A percentile compares a stretch with the other conserved stretches of the same genome.
Evolutionary conservation across 2,113 vertebrate species (phyloP).

Genomic region (Caretta caretta): DNA sequence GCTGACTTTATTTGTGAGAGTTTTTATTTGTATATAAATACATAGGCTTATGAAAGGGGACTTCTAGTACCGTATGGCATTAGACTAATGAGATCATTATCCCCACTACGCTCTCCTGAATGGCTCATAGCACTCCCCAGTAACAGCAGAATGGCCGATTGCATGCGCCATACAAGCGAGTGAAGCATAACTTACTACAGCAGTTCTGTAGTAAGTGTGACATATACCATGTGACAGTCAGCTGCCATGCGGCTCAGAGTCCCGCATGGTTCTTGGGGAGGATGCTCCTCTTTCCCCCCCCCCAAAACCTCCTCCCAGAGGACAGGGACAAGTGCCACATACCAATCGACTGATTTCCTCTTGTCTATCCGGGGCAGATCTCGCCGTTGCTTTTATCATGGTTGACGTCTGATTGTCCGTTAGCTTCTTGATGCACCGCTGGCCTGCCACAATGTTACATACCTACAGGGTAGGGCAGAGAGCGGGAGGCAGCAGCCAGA

Average conservation of each 20-base stretch:
- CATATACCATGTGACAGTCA: rapidly evolving
- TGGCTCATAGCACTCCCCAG: neutral
- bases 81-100: neutral
- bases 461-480: constrained; percentile 68
- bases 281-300: rapidly evolving
- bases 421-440: constrained; percentile 88
- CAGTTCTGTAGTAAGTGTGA: neutral
- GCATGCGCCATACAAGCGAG: too few species aligned
- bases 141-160: neutral
- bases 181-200: neutral
- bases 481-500: neutral
- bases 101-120: neutral
- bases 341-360: constrained; percentile 88
- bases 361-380: constrained; percentile 87
- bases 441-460: constrained; percentile 88
- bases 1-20: rapidly evolving
- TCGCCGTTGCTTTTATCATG: constrained; percentile 89
- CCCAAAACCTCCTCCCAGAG: rapidly evolving
- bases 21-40: rapidly evolving
- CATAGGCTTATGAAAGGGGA: rapidly evolving
- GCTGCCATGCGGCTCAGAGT: neutral
- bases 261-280: rapidly evolving
- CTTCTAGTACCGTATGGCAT: neutral
- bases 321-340: neutral
- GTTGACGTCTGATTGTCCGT: constrained; percentile 88